Percentiles rank a stretch among this genome's conserved stretches.
Conservation (phyloP, 1,140 invertebrate genomes). For the Leptinotarsa defecta region DNA sequence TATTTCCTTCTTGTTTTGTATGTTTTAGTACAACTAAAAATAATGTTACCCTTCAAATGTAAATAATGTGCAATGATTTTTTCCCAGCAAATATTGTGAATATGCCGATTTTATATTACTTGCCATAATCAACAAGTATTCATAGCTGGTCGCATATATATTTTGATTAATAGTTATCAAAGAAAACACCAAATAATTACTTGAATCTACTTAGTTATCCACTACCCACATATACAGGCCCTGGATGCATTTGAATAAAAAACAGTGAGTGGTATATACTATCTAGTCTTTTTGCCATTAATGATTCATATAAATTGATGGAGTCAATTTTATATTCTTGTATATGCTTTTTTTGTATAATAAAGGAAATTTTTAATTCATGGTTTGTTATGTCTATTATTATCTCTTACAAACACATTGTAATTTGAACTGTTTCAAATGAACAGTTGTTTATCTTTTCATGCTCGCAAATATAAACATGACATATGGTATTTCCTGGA, state of each 20-base stretch:
- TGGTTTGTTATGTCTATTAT: neutral
- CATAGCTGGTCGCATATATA: neutral
- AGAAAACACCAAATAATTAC: neutral
- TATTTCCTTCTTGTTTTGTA: neutral
- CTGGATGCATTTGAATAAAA: neutral
- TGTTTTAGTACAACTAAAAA: neutral
- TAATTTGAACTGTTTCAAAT: neutral
- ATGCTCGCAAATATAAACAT: conserved; percentile 3
- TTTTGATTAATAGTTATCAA: conserved; percentile 1
- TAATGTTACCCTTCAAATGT: neutral
- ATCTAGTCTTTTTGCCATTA: neutral
- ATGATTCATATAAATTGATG: neutral
- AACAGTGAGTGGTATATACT: neutral
- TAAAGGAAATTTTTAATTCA: neutral
- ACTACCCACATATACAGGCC: neutral
- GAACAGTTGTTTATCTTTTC: neutral
- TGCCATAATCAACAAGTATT: neutral
- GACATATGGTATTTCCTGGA: conserved; percentile 5
- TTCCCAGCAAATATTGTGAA: neutral
- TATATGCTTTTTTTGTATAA: conserved; percentile 7
- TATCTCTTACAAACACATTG: neutral
- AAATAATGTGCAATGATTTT: neutral
- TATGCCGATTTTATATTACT: neutral
- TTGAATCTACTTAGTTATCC: neutral
- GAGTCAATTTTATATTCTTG: conserved; percentile 8